Percentiles rank a stretch among this genome's conserved stretches.
phyloP scores from a whole-genome alignment of 2,797 vertebrate genomes.

The Bucorvus abyssinicus region DNA sequence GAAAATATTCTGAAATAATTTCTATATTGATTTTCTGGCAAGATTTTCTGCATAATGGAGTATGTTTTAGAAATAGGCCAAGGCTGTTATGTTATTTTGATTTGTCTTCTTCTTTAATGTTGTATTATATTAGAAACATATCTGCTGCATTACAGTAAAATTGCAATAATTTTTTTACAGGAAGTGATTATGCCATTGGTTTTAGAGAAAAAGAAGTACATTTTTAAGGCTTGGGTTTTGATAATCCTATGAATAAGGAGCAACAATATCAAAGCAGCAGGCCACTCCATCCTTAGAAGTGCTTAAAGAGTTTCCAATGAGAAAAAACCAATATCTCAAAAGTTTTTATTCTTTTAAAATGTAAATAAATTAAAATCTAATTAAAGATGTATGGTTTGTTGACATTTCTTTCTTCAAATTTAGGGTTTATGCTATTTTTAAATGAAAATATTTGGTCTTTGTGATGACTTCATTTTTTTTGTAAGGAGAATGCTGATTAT shows the following conservation, averaged over 20 bases:
- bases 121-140: not conserved
- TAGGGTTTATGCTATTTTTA: not conserved
- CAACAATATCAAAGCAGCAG: not conserved
- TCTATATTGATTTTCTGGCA: not conserved
- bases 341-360: conserved; percentile 20
- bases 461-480: not conserved
- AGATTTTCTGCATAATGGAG: not conserved
- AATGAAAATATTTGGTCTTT: conserved; percentile 17
- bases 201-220: not conserved
- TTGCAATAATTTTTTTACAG: not conserved
- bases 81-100: not conserved
- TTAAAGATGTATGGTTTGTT: conserved; percentile 15
- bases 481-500: not conserved
- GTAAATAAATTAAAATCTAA: conserved; percentile 34
- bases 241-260: conserved; percentile 6
- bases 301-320: conserved; percentile 28
- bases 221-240: not conserved
- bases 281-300: not conserved
- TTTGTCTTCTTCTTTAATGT: not conserved
- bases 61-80: not conserved
- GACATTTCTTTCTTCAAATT: not conserved
- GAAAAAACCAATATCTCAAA: not conserved
- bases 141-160: not conserved
- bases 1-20: not conserved
- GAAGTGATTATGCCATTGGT: not conserved